These are phyloP conservation scores for Schizopygopsis pylzovi DNA, from an alignment of 2,797 vertebrate species.

Conservation along the genomic window DNA sequence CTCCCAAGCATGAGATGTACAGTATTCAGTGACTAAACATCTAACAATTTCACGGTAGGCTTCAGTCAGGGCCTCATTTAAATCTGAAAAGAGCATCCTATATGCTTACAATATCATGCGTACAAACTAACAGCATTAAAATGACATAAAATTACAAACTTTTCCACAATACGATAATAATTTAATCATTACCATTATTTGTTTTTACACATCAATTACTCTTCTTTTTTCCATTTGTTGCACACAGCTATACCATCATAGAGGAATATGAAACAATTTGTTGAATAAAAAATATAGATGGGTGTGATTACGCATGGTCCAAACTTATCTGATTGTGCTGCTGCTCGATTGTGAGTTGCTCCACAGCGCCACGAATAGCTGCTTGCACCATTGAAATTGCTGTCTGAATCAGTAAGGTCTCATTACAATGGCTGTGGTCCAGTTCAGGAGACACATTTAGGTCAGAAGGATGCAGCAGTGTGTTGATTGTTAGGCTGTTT, in stretches of 20 bases:
- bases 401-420: slow-evolving; percentile 79
- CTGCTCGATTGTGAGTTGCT: slow-evolving; percentile 76
- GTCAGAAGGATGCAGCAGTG: slow-evolving; percentile 8
- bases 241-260: not conserved
- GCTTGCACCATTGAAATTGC: slow-evolving; percentile 83
- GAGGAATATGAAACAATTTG: not conserved
- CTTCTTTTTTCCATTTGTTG: not conserved
- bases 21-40: not conserved
- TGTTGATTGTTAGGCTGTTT: slow-evolving; percentile 36
- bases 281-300: not conserved
- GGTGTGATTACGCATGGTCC: slow-evolving; percentile 44
- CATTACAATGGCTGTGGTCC: slow-evolving; percentile 57
- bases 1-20: not conserved
- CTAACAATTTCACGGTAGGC: slow-evolving; percentile 26
- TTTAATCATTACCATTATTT: not conserved
- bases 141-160: not conserved
- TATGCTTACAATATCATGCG: slow-evolving; percentile 13
- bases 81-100: slow-evolving; percentile 43
- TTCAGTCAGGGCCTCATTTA: slow-evolving; percentile 21
- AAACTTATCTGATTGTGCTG: slow-evolving; percentile 45
- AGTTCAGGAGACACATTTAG: slow-evolving; percentile 14
- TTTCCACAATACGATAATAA: not conserved
- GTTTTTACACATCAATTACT: not conserved
- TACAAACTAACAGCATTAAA: not conserved
- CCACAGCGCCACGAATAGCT: slow-evolving; percentile 82